Percentiles rank a stretch among this genome's conserved stretches.
Evolutionary conservation across 2,113 vertebrate genomes (phyloP).

Genomic region (Aix galericulata): DNA sequence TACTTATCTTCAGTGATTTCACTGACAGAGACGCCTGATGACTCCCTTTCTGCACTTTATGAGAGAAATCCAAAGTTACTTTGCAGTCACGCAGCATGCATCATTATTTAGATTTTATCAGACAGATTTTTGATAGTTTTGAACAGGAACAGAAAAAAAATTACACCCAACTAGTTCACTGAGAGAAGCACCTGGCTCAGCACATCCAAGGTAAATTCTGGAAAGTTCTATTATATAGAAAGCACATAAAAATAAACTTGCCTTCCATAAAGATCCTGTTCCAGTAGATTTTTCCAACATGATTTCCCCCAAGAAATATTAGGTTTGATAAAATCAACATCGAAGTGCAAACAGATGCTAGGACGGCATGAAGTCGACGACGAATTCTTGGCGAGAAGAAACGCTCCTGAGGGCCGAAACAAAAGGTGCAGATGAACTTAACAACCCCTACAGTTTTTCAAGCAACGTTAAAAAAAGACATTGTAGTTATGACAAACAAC

Average conservation of each 20-base stretch:
- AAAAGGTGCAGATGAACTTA: background rate
- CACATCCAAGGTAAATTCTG: background rate
- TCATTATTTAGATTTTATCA: background rate
- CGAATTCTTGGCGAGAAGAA: slow-evolving; percentile 79
- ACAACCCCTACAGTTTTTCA: background rate
- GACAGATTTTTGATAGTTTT: background rate
- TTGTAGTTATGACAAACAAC: background rate
- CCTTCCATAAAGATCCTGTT: slow-evolving; percentile 92
- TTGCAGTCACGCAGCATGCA: background rate
- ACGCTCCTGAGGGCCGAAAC: slow-evolving; percentile 74
- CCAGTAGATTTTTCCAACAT: slow-evolving; percentile 92
- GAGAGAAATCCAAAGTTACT: background rate
- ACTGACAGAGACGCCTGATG: background rate
- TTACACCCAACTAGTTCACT: background rate
- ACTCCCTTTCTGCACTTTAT: background rate
- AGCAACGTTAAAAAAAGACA: background rate
- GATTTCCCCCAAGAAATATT: slow-evolving; percentile 92
- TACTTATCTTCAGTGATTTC: background rate
- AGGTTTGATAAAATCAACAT: slow-evolving; percentile 97
- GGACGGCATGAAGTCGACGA: slow-evolving; percentile 85
- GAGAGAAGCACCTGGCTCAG: background rate
- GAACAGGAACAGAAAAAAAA: background rate
- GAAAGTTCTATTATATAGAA: background rate
- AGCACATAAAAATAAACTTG: slow-evolving; percentile 61
- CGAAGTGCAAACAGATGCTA: slow-evolving; percentile 89